Conservation (phyloP, 2,797 vertebrate genomes). For the Falco naumanni region DNA sequence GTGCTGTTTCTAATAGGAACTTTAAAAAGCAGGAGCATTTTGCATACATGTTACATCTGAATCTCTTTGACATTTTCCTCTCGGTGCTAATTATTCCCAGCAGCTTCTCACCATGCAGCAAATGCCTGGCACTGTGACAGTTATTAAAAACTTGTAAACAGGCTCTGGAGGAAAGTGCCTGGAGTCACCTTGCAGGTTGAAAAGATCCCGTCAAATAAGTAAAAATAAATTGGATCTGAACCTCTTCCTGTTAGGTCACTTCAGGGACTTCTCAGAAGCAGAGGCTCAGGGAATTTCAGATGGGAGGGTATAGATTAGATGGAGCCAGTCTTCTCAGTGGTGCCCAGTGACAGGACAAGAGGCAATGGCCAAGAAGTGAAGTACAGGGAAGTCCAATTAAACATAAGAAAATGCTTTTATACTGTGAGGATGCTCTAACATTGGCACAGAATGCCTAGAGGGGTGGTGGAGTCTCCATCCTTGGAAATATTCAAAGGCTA, state of each 20-base stretch:
- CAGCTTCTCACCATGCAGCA: background rate
- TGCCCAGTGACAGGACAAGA: background rate
- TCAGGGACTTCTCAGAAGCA: background rate
- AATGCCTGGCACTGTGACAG: background rate
- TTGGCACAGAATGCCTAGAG: background rate
- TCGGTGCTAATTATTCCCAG: background rate
- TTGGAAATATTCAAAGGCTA: background rate
- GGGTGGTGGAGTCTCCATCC: background rate
- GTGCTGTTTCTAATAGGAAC: background rate
- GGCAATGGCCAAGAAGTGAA: background rate
- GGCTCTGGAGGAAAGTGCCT: background rate
- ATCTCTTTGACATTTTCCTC: conserved; percentile 13
- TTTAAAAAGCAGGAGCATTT: background rate
- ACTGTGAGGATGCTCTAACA: background rate
- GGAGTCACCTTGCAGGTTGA: background rate
- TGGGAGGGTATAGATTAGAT: background rate
- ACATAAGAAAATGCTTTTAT: background rate
- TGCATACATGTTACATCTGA: background rate
- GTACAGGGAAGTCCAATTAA: background rate
- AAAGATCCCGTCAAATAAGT: background rate
- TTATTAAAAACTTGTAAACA: conserved; percentile 37
- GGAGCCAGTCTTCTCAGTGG: background rate
- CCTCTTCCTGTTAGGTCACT: background rate
- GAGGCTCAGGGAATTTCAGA: background rate
- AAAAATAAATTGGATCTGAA: background rate